These are phyloP conservation scores for Bucorvus abyssinicus DNA, from an alignment of 2,797 vertebrate species.

Conservation along the genomic window DNA sequence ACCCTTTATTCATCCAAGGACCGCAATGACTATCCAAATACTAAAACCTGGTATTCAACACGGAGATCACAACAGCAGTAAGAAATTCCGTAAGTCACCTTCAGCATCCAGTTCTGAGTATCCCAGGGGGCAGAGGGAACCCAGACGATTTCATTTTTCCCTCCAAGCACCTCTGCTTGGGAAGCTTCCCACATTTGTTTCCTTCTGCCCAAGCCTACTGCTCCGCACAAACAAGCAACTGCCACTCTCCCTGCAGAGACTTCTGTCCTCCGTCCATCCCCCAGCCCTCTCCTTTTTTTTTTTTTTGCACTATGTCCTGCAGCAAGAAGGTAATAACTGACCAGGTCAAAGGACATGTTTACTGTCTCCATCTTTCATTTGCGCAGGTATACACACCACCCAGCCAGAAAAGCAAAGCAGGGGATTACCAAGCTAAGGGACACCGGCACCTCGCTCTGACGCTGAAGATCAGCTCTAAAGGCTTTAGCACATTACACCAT, in stretches of 20 bases:
- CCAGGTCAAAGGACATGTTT: constrained; percentile 25
- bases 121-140: not conserved
- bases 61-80: not conserved
- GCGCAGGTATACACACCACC: not conserved
- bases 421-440: not conserved
- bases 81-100: not conserved
- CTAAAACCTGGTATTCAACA: not conserved
- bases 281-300: not conserved
- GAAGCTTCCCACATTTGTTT: not conserved
- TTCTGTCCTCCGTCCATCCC: rapidly evolving
- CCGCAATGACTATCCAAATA: not conserved
- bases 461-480: not conserved
- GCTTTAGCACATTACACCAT: not conserved
- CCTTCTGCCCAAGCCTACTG: not conserved
- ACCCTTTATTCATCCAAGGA: not conserved
- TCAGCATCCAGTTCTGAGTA: not conserved
- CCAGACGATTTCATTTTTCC: not conserved
- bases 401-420: not conserved
- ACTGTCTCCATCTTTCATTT: not conserved
- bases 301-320: not conserved
- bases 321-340: not conserved
- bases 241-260: not conserved
- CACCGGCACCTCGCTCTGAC: rapidly evolving
- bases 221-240: not conserved
- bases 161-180: not conserved